Evolutionary conservation across 2,888 invertebrate species (phyloP).

Genomic region (Zaprionus bogoriensis): DNA sequence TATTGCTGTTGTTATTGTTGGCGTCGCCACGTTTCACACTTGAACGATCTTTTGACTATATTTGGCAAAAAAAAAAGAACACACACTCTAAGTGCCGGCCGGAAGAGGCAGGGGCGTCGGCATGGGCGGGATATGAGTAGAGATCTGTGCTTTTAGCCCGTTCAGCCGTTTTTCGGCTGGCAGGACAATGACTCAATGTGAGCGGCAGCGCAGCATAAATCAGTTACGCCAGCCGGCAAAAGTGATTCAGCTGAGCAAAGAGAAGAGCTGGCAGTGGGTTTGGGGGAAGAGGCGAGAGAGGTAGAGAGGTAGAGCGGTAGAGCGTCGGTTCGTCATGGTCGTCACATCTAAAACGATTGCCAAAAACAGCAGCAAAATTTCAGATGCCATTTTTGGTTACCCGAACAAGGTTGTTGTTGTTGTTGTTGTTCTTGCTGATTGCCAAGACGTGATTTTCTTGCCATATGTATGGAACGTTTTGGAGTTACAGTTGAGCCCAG

Average conservation of each 20-base stretch:
- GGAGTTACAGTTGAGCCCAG: neutral
- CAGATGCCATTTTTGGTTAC: slow-evolving; percentile 62
- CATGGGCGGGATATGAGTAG: neutral
- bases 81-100: slow-evolving; percentile 42
- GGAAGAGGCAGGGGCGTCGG: slow-evolving; percentile 13
- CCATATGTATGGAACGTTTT: slow-evolving; percentile 32
- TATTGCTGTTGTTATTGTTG: neutral
- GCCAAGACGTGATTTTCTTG: slow-evolving; percentile 67
- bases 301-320: neutral
- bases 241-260: slow-evolving; percentile 24
- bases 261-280: neutral
- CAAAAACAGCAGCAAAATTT: slow-evolving; percentile 61
- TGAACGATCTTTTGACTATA: slow-evolving; percentile 50
- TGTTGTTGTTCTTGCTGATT: slow-evolving; percentile 37
- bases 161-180: slow-evolving; percentile 3
- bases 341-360: slow-evolving; percentile 65
- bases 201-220: slow-evolving; percentile 31
- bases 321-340: slow-evolving; percentile 49
- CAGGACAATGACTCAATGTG: slow-evolving; percentile 64
- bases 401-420: slow-evolving; percentile 10
- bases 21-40: slow-evolving; percentile 47
- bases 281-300: neutral
- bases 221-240: slow-evolving; percentile 24
- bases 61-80: slow-evolving; percentile 39
- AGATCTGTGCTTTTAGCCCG: neutral